phyloP scores from a whole-genome alignment of 2,888 invertebrate species.

The Sialis lutaria region DNA sequence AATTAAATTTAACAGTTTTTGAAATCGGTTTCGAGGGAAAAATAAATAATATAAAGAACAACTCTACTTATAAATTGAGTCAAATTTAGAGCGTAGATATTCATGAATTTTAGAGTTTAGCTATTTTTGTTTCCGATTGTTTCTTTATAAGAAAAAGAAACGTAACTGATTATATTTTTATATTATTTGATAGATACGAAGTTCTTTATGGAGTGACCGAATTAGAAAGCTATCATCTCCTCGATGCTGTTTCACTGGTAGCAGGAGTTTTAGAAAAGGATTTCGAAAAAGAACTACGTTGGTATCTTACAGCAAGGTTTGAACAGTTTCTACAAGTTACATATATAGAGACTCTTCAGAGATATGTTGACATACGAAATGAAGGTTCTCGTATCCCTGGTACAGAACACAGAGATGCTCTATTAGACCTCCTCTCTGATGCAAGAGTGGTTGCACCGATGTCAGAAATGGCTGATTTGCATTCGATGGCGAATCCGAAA shows the following conservation, averaged over 20 bases:
- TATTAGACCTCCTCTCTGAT: constrained; percentile 79
- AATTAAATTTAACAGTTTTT: background rate
- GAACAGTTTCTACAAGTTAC: constrained; percentile 56
- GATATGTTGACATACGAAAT: constrained; percentile 26
- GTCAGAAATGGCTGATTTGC: constrained; percentile 56
- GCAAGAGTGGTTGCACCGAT: constrained; percentile 72
- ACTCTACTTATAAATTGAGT: too few relatives aligned
- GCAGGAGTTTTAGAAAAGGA: constrained; percentile 60
- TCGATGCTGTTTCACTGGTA: constrained; percentile 51
- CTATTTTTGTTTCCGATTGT: background rate
- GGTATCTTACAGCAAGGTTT: constrained; percentile 62
- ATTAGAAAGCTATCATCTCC: constrained; percentile 59
- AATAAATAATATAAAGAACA: too few relatives aligned
- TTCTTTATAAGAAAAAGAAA: background rate
- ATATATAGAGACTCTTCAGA: constrained; percentile 41
- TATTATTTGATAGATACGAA: constrained; percentile 44
- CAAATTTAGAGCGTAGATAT: background rate
- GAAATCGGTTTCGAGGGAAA: too few relatives aligned
- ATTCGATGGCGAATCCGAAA: constrained; percentile 53
- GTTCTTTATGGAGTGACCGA: constrained; percentile 75
- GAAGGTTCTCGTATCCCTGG: constrained; percentile 37
- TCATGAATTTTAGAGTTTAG: background rate
- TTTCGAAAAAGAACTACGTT: constrained; percentile 55
- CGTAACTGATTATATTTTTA: constrained; percentile 7
- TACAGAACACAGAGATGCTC: constrained; percentile 52